phyloP scores from a whole-genome alignment of 1,140 invertebrate species.

The Drosophila grimshawi region DNA sequence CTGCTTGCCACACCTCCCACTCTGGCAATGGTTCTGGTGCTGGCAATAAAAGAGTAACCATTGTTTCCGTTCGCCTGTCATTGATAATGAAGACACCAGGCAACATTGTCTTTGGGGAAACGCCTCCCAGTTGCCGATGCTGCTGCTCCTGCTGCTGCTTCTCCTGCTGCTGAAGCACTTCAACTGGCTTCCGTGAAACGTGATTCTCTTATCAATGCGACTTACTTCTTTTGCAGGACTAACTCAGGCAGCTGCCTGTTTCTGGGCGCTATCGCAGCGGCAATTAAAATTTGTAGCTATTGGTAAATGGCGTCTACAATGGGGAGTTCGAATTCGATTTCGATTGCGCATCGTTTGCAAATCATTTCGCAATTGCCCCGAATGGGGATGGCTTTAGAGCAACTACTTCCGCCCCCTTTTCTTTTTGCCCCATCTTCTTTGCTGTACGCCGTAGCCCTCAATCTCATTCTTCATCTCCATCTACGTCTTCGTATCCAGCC shows the following conservation, averaged over 20 bases:
- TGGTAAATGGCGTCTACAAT: constrained; percentile 45
- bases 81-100: constrained; percentile 79
- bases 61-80: constrained; percentile 67
- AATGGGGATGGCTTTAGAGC: constrained; percentile 38
- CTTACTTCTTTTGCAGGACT: constrained; percentile 50
- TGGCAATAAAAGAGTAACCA: constrained; percentile 80
- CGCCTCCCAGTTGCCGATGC: constrained; percentile 6
- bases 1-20: constrained; percentile 1
- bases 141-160: too few relatives aligned
- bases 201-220: constrained; percentile 81
- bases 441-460: background rate
- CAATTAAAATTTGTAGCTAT: constrained; percentile 81
- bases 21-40: background rate
- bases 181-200: constrained; percentile 56
- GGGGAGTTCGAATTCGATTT: constrained; percentile 66
- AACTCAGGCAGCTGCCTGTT: constrained; percentile 23
- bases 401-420: constrained; percentile 33
- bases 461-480: background rate
- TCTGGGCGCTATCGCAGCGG: constrained; percentile 59
- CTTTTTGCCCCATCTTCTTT: background rate
- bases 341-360: constrained; percentile 74
- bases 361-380: constrained; percentile 75
- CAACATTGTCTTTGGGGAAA: constrained; percentile 64
- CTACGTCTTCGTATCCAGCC: background rate
- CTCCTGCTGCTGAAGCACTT: constrained; percentile 14